Percentiles rank a stretch among this genome's conserved stretches.
Conservation (phyloP, 2,113 vertebrate species). For the Sylvilagus bachmani region DNA sequence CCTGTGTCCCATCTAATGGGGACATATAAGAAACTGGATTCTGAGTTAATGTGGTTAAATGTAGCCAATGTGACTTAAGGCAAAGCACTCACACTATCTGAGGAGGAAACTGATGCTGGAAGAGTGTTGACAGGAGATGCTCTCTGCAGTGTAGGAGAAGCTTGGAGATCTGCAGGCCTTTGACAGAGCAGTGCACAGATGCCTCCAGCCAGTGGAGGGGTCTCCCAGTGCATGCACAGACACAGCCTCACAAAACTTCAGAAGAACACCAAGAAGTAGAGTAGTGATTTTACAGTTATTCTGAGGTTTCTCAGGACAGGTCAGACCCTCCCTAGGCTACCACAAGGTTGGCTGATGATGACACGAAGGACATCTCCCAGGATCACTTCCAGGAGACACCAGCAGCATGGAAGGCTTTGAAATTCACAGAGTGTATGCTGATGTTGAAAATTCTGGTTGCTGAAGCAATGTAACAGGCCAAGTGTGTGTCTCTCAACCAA, state of each 20-base stretch:
- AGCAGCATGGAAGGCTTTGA: constrained; percentile 51
- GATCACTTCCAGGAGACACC: neutral
- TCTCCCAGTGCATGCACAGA: too few relatives aligned
- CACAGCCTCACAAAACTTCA: neutral
- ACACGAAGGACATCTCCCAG: neutral
- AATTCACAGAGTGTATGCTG: neutral
- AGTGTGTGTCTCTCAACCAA: neutral
- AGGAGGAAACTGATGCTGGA: neutral
- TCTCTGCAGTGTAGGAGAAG: neutral
- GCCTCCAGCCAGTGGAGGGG: neutral
- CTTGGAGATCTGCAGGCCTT: neutral
- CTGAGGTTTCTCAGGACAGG: neutral
- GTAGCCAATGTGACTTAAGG: neutral
- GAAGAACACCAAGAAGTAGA: neutral
- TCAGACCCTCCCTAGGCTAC: neutral
- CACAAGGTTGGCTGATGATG: neutral
- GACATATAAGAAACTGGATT: neutral
- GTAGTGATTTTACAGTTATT: neutral
- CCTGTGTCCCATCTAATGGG: neutral
- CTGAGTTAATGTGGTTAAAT: neutral
- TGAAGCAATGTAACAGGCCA: neutral
- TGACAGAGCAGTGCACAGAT: neutral
- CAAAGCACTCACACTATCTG: neutral
- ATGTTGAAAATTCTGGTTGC: neutral
- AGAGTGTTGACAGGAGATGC: neutral